Evolutionary conservation across 2,888 invertebrate genomes (phyloP), one percentile per base, ranked within the genome.

Genomic region (Taphrorychus bicolor): DNA sequence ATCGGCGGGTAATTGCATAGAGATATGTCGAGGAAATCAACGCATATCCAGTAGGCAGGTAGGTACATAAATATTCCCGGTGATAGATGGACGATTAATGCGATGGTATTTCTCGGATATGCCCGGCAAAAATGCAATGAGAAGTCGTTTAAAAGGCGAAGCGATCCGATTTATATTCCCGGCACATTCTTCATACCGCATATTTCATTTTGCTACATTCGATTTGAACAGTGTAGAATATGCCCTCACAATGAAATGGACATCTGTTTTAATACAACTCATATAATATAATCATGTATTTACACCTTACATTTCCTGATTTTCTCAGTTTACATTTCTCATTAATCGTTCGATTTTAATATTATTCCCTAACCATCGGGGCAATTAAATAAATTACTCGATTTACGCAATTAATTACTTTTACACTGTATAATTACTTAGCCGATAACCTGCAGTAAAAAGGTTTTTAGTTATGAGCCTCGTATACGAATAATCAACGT

Each of bases 51-150:
- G 32, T 16, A 57, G 40, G 57, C 45, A 57, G 40, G 57, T 52
- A 11, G 41, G 52, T 41, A 40, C 54, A 45, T 54, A 61, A 61
- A 61, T 61, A 61, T 61, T 42, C 17, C 32, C n/a, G 23, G 54
- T 62, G 54, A 61, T 45, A 62, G 62, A 62, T 62, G 56, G 45
- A 18, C 45, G 56, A 56, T 56, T 62, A 56, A 56, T 54, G 42
- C 48, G 32, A 56, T 16, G 62, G 49, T 21, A 56, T 56, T 62
- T 62, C 62, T 54, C 21, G 22, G 24, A 62, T 23, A 18, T 45
- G 56, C 62, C 9, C 7, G 16, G 24, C 42, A 61, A 61, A 61
- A 61, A 61, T 61, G 54, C 23, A 4, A 22, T 5, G 52, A 51
- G 42, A 52, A 45, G 45, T 45, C 61, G 45, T 61, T 61, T 61